Evolutionary conservation across 2,113 vertebrate genomes (phyloP).

Genomic region (Panthera uncia): DNA sequence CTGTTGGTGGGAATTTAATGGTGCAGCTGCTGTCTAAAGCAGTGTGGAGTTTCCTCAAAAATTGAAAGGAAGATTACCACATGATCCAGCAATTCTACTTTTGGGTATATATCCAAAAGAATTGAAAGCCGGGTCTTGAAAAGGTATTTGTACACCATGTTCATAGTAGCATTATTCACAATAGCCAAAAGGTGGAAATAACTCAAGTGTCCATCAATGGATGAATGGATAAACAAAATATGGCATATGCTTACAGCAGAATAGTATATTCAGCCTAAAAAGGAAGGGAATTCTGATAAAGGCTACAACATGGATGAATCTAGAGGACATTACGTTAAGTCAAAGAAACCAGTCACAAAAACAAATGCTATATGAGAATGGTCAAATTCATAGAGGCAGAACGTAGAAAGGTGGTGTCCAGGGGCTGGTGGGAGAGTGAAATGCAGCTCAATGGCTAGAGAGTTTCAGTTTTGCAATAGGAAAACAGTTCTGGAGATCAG

Average conservation of each 20-base stretch:
- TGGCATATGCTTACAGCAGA: neutral
- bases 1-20: neutral
- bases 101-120: neutral
- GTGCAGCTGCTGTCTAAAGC: neutral
- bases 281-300: neutral
- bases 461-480: neutral
- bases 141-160: neutral
- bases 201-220: neutral
- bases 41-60: neutral
- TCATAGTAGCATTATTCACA: neutral
- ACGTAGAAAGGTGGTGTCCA: neutral
- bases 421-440: no score
- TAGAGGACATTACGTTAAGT: neutral
- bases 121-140: neutral
- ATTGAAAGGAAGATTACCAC: neutral
- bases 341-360: neutral
- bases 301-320: neutral
- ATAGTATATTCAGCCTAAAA: neutral
- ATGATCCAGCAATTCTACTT: neutral
- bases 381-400: neutral
- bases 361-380: neutral
- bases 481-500: neutral
- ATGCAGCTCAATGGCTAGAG: neutral
- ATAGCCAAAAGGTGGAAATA: neutral
- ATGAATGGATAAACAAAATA: neutral